Evolutionary conservation across 92 coral and sea anemone genomes (phyloP).

Genomic region (Epizoanthus illoricatus): DNA sequence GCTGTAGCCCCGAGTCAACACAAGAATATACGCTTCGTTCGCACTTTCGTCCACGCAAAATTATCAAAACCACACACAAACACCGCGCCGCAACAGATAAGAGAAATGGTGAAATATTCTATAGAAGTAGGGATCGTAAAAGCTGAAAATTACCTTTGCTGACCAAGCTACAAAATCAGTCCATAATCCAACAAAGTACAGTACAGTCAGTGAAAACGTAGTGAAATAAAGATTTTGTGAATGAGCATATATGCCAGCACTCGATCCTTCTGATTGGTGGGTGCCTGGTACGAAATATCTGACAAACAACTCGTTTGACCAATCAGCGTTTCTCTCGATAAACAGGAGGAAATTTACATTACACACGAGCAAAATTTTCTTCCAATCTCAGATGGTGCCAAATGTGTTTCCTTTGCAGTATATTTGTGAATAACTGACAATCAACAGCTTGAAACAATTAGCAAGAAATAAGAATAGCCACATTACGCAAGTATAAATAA

Average conservation of each 20-base stretch:
- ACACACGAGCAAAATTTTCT: constrained; percentile 32
- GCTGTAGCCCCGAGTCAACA: background rate
- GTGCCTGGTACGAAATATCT: constrained; percentile 11
- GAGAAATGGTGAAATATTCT: constrained; percentile 5
- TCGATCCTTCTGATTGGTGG: constrained; percentile 23
- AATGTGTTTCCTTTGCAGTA: constrained; percentile 1
- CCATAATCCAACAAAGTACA: background rate
- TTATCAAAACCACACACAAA: constrained; percentile 15
- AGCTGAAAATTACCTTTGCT: constrained; percentile 21
- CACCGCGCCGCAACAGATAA: constrained; percentile 39
- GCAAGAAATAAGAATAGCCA: background rate
- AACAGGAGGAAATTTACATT: constrained; percentile 36
- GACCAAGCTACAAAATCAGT: constrained; percentile 16
- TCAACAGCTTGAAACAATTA: constrained; percentile 21
- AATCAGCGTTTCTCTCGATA: constrained; percentile 20
- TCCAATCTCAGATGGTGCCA: background rate
- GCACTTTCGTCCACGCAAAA: constrained; percentile 24
- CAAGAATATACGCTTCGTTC: constrained; percentile 16
- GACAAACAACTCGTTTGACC: constrained; percentile 33
- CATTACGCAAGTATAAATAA: background rate
- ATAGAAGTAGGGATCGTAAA: constrained; percentile 10
- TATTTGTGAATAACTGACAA: constrained; percentile 24
- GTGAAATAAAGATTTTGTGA: constrained; percentile 36
- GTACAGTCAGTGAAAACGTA: constrained; percentile 28
- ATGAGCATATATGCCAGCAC: constrained; percentile 38